Evolutionary conservation across 2,113 vertebrate species (phyloP).

Genomic region (Eptesicus fuscus): DNA sequence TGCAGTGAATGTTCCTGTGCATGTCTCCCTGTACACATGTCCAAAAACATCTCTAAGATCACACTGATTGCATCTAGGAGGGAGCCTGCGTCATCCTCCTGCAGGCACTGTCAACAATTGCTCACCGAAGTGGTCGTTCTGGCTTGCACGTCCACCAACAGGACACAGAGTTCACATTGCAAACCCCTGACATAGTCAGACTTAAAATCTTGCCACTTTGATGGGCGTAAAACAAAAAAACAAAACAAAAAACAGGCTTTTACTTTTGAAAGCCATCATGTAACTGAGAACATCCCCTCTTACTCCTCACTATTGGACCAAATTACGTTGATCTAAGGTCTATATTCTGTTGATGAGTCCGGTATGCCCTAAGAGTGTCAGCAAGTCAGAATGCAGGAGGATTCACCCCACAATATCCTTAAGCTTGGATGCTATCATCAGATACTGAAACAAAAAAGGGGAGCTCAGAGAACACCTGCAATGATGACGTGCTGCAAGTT

Average conservation of each 20-base stretch:
- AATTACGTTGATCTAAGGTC: not conserved
- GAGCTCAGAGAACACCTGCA: not conserved
- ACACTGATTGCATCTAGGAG: not conserved
- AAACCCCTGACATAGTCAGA: not conserved
- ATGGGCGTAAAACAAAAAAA: not conserved
- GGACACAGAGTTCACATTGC: not conserved
- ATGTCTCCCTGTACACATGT: not conserved
- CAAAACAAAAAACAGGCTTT: not conserved
- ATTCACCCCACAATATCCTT: not conserved
- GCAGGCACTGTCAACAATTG: too few species aligned
- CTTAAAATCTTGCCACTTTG: not conserved
- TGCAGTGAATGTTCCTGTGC: not conserved
- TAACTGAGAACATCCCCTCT: not conserved
- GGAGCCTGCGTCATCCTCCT: not conserved
- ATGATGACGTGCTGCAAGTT: not conserved
- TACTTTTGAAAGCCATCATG: not conserved
- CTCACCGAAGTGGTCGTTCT: not conserved
- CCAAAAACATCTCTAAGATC: not conserved
- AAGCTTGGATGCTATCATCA: not conserved
- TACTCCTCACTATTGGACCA: not conserved
- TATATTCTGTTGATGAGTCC: not conserved
- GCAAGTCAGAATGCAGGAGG: not conserved
- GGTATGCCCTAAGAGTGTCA: rapidly evolving
- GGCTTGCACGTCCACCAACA: too few species aligned
- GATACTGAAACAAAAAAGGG: not conserved